These are phyloP conservation scores for Apamea monoglypha DNA, from an alignment of 2,888 invertebrate genomes.

Conservation along the genomic window DNA sequence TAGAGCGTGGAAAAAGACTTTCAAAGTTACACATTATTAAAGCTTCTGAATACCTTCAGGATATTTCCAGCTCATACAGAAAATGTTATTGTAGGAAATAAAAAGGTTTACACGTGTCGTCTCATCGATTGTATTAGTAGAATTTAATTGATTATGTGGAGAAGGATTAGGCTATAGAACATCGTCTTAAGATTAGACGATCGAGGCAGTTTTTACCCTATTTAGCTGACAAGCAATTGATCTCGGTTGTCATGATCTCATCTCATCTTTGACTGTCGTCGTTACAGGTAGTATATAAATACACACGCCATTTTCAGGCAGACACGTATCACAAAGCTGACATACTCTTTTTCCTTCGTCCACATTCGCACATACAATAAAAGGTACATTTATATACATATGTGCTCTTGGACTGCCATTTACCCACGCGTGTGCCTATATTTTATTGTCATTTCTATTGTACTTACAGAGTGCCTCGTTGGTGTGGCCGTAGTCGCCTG, in stretches of 20 bases:
- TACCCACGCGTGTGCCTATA: background rate
- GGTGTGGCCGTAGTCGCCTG: background rate
- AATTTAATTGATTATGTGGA: background rate
- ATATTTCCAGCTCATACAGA: background rate
- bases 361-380: background rate
- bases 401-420: background rate
- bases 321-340: background rate
- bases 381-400: background rate
- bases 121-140: background rate
- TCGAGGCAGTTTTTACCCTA: background rate
- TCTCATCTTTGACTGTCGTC: too few relatives aligned
- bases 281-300: too few relatives aligned
- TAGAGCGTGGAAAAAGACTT: background rate
- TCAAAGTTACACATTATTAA: background rate
- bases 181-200: background rate
- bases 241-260: too few relatives aligned
- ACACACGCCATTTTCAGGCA: background rate
- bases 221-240: background rate
- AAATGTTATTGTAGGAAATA: background rate
- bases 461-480: background rate
- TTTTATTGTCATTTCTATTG: background rate
- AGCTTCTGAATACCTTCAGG: background rate
- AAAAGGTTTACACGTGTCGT: background rate
- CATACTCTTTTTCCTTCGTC: background rate
- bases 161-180: background rate